A percentile compares a stretch with the other conserved stretches of the same genome.
Evolutionary conservation across 2,113 vertebrate species (phyloP).

Genomic region (Menura novaehollandiae): DNA sequence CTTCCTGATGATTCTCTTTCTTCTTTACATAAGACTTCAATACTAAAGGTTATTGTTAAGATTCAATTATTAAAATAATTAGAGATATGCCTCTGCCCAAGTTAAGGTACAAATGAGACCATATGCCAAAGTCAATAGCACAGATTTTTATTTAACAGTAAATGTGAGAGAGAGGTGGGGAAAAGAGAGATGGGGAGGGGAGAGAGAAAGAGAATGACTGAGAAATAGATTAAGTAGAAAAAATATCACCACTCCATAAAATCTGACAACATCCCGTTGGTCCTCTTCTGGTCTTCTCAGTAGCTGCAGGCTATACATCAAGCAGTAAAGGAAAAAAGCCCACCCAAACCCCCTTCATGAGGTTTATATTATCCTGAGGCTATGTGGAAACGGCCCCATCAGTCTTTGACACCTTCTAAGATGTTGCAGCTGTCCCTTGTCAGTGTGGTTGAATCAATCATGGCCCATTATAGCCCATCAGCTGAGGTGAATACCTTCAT

Average conservation of each 20-base stretch:
- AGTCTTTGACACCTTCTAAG: too few species aligned
- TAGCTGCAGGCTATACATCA: background rate
- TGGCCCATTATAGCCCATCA: background rate
- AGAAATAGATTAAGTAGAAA: background rate
- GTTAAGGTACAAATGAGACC: background rate
- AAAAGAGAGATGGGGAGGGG: background rate
- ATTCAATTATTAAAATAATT: background rate
- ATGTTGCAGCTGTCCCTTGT: background rate
- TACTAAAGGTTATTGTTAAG: background rate
- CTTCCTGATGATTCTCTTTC: background rate
- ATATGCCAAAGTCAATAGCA: background rate
- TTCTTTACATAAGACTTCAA: background rate
- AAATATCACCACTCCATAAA: background rate
- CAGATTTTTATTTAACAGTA: background rate
- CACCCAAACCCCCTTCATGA: background rate
- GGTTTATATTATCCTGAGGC: background rate
- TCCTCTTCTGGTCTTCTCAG: background rate
- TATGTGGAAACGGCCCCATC: background rate
- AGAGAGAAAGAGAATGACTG: rapidly evolving
- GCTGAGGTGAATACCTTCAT: background rate
- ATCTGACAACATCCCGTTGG: background rate
- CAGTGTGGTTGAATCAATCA: rapidly evolving
- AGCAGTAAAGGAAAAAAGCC: background rate
- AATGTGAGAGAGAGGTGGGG: background rate
- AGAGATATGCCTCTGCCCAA: background rate